phyloP scores from a whole-genome alignment of 2,797 vertebrate species.

The Astyanax mexicanus region DNA sequence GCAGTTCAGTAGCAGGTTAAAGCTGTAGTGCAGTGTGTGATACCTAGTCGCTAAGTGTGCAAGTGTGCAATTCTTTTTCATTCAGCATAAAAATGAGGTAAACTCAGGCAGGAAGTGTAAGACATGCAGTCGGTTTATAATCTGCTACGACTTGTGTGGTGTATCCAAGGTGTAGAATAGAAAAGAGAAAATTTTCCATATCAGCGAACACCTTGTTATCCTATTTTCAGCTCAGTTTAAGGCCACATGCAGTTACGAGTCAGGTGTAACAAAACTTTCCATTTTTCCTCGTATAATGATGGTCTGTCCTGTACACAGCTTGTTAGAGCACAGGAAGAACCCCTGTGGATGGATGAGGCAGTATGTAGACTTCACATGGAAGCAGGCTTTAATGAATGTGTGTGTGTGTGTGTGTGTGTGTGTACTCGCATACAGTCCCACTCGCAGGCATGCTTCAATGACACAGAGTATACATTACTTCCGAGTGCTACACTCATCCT shows the following conservation, averaged over 20 bases:
- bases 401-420: slow-evolving; percentile 6
- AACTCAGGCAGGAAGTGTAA: too few relatives aligned
- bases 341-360: not conserved
- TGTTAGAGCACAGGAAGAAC: not conserved
- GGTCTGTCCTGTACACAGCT: not conserved
- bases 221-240: not conserved
- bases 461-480: not conserved
- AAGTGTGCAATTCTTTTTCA: too few relatives aligned
- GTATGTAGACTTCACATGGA: not conserved
- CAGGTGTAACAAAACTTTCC: not conserved
- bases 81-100: too few relatives aligned
- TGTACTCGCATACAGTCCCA: not conserved
- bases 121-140: too few relatives aligned
- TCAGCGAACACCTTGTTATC: not conserved
- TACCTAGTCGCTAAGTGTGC: too few relatives aligned
- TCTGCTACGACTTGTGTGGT: too few relatives aligned
- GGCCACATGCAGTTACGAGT: not conserved
- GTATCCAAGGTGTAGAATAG: too few relatives aligned
- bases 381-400: not conserved
- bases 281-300: slow-evolving; percentile 2
- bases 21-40: too few relatives aligned
- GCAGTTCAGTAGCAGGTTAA: too few relatives aligned
- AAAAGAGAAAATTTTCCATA: not conserved
- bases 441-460: not conserved
- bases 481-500: not conserved